A percentile compares a stretch with the other conserved stretches of the same genome.
phyloP scores from a whole-genome alignment of 1,140 invertebrate species.

The Drosophila tropicalis region DNA sequence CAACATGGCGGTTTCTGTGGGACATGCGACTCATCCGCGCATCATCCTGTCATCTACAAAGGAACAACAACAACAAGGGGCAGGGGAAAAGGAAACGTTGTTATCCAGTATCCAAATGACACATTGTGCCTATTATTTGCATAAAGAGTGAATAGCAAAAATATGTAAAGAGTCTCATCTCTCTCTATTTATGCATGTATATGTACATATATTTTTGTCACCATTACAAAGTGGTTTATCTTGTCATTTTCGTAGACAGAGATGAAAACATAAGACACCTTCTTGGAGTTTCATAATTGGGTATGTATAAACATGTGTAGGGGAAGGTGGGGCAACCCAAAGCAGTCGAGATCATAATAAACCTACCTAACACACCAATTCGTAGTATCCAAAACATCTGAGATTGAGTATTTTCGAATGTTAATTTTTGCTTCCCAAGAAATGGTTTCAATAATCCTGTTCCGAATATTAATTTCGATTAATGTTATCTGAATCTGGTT shows the following conservation, averaged over 20 bases:
- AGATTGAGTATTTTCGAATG: too few relatives aligned
- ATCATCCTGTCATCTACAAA: slow-evolving; percentile 2
- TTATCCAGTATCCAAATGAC: slow-evolving; percentile 52
- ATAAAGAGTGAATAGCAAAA: slow-evolving; percentile 37
- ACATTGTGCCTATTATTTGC: slow-evolving; percentile 78
- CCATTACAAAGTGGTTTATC: slow-evolving; percentile 64
- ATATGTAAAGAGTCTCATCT: slow-evolving; percentile 15
- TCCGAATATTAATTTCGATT: too few relatives aligned
- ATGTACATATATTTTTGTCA: neutral
- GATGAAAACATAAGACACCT: neutral
- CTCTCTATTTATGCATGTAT: slow-evolving; percentile 15
- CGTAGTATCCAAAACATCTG: too few relatives aligned
- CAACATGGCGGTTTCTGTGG: neutral
- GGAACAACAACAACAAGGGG: neutral
- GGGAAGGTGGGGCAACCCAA: too few relatives aligned
- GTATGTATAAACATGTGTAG: too few relatives aligned
- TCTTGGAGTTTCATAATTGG: too few relatives aligned
- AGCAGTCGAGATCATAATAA: too few relatives aligned
- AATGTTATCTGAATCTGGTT: too few relatives aligned
- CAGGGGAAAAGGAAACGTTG: neutral
- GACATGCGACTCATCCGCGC: neutral
- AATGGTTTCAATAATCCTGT: too few relatives aligned
- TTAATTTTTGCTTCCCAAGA: too few relatives aligned
- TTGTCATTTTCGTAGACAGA: slow-evolving; percentile 41
- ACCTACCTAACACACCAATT: too few relatives aligned